Base-by-base conservation (phyloP, 2,888 invertebrate genomes). In the Microplitis deprimator region DNA sequence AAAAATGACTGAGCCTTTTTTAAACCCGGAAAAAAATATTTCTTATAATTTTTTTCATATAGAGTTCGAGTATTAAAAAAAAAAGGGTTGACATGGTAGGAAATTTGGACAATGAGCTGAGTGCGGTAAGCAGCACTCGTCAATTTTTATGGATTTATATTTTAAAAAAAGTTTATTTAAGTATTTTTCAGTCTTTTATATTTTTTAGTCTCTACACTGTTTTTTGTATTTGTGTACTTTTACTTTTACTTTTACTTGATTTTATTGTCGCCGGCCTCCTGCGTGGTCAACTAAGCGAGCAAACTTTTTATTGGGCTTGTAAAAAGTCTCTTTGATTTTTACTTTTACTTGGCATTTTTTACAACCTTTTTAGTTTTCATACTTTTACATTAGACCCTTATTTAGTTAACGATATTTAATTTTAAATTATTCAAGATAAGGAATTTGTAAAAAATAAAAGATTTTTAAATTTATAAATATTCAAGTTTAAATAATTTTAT, bases 61-160 rank as follows among this genome's bases (percentile, higher is more conserved):
- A 71, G 41, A 68, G 50, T 72, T 50, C 59, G 61, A 17, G 38
- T 59, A 41, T 40, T 38, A 68, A 77, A 73, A 16, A 41, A 64
- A 68, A 68, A 68, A 41, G 68, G 68, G 39, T 68, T 41, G n/a
- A 61, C 40, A 73, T 62, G 73, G 73, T 79, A 81, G 82, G 82
- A 81, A 29, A 29, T 29, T 29, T 29, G 4, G 79, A 82, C 81
- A 79, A 82, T 83, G 79, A 79, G 82, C 83, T 84, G 82, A 82
- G 81, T 73, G 70, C 68, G 62, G 70, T 79, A 79, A 78, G 80
- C 81, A 78, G 80, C 81, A 80, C 81, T 81, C 84, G 83, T 85
- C 87, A 86, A 87, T 87, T 87, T 87, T 84, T 87, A 86, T 85
- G 84, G 83, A 82, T 29, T 29, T 29, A 84, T 85, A 83, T 83